phyloP scores from a whole-genome alignment of 2,888 invertebrate species.

The Drosophila nr. fundita region DNA sequence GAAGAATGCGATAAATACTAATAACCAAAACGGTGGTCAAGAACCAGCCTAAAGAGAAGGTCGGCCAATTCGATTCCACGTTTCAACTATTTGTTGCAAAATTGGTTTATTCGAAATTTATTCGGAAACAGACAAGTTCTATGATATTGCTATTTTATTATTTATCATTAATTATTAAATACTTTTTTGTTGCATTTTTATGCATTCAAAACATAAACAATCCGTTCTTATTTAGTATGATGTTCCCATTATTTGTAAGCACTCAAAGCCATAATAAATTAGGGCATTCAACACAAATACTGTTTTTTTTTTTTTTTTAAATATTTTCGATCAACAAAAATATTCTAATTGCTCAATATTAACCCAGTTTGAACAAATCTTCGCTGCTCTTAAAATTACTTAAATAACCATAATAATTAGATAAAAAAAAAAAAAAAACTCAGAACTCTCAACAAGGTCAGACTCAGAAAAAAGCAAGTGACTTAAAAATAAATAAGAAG shows the following conservation, averaged over 20 bases:
- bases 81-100: background rate
- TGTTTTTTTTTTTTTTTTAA: no score
- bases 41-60: background rate
- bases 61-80: background rate
- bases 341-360: background rate
- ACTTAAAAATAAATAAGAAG: constrained; percentile 16
- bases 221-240: background rate
- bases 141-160: background rate
- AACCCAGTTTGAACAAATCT: background rate
- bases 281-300: background rate
- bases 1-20: background rate
- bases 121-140: background rate
- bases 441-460: constrained; percentile 25
- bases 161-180: background rate
- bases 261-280: background rate
- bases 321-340: background rate
- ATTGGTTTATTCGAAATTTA: background rate
- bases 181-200: background rate
- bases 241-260: background rate
- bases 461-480: constrained; percentile 2
- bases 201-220: no score
- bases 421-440: background rate
- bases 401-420: constrained; percentile 3
- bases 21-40: constrained; percentile 1
- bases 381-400: background rate